phyloP scores from a whole-genome alignment of 2,797 vertebrate species.

The Acomys russatus region DNA sequence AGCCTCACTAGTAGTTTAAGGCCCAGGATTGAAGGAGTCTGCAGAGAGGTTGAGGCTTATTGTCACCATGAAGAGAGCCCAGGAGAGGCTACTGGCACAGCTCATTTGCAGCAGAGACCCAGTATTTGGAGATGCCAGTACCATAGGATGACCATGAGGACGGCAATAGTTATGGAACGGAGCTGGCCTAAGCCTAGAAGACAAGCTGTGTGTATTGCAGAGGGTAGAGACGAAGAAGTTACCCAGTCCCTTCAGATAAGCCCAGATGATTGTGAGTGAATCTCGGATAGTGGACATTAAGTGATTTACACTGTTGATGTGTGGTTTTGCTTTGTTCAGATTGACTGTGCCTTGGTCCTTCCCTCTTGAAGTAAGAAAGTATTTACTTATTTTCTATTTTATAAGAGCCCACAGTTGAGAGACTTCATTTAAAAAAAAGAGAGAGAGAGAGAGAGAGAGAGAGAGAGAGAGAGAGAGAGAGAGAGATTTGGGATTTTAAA shows the following conservation, averaged over 20 bases:
- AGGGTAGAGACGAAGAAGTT: neutral
- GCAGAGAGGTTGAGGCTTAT: neutral
- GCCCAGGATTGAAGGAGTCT: neutral
- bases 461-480: no score
- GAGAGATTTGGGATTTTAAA: neutral
- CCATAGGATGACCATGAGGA: neutral
- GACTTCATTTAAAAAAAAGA: neutral
- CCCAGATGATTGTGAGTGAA: neutral
- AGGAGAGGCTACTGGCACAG: neutral
- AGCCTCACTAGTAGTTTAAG: neutral
- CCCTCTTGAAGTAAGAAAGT: neutral
- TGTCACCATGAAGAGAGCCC: neutral
- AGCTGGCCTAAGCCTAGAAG: neutral
- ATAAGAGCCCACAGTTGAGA: neutral
- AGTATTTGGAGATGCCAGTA: neutral
- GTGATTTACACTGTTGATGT: neutral
- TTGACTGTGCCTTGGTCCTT: neutral
- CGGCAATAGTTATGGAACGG: no score
- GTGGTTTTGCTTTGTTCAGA: neutral
- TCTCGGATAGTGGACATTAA: neutral
- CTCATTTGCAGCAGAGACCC: neutral
- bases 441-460: no score
- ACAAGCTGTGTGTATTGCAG: neutral
- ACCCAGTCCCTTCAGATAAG: neutral
- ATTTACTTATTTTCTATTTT: neutral